Evolutionary conservation across 2,797 vertebrate species (phyloP), one percentile per base, ranked within the genome.

Genomic region (Neosalanx taihuensis): DNA sequence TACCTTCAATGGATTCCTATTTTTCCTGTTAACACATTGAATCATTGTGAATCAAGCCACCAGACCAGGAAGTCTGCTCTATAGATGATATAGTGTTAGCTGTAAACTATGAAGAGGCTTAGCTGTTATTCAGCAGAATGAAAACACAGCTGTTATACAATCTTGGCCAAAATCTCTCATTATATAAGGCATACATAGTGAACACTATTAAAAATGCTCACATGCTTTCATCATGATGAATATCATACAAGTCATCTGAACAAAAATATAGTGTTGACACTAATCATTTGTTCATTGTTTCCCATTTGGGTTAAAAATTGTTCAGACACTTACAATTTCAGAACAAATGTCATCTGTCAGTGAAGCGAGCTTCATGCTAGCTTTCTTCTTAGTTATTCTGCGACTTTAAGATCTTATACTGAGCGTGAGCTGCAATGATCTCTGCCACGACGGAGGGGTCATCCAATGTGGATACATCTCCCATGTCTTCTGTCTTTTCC

Each of bases 381-480:
- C 17, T 49, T 53, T 17, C 2, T n/a, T 70, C 10, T 30, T 35
- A 71, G 18, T 56, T 71, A 41, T n/a, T 5, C 41, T 65, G 59
- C 18, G 62, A 4, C 17, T 17, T 60, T 70, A 84, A 86, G 70
- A 85, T 85, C 84, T 81, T 93, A 83, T 94, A 87, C 64, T 80
- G 86, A 71, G 90, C 66, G 58, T 94, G 89, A 56, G 93, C 83
- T 17, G 90, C 88, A 33, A 94, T 0, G 76, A 98, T 94, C 88
- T 97, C 96, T 0, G 59, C 64, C 75, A 98, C 89, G 18, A 96
- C 92, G 0, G 77, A 83, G 0, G 95, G 94, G 82, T 98, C 96
- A 6, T 98, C 96, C 75, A 97, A 85, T 0, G 96, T 98, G 6
- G 94, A 97, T 67, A 90, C 78, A 13, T 98, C 96, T 1, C 96